phyloP scores from a whole-genome alignment of 2,888 invertebrate species.

The Penaeus monodon region DNA sequence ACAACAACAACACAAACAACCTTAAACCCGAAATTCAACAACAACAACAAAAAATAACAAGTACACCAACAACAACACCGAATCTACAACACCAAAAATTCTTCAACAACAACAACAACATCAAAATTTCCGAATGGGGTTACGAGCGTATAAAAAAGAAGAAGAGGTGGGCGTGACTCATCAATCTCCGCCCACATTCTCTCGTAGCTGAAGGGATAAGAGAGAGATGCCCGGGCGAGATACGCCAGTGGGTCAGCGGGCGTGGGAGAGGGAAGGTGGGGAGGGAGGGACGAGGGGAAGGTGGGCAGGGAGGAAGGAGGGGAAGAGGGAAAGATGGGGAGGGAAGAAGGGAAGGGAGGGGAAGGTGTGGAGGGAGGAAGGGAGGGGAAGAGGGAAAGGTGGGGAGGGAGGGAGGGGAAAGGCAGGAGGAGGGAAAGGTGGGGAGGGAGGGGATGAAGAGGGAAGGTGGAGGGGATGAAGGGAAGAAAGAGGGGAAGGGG shows the following conservation, averaged over 20 bases:
- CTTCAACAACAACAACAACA: too few relatives aligned
- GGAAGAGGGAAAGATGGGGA: neutral
- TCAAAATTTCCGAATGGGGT: neutral
- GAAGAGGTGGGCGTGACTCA: neutral
- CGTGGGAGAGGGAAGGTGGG: neutral
- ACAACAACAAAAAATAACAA: too few relatives aligned
- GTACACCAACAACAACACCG: too few relatives aligned
- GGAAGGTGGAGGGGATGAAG: constrained; percentile 2
- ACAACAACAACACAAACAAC: too few relatives aligned
- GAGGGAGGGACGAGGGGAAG: neutral
- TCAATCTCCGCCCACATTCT: constrained; percentile 8
- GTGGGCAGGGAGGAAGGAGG: neutral
- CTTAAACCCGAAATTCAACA: too few relatives aligned
- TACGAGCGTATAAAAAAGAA: neutral
- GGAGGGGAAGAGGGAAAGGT: neutral
- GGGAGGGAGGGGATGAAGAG: neutral
- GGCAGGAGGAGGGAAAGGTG: neutral
- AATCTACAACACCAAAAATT: too few relatives aligned
- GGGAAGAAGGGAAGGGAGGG: too few relatives aligned
- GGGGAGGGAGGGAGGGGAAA: neutral
- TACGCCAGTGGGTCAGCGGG: constrained; percentile 3
- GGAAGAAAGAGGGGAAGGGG: neutral
- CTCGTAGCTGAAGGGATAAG: constrained; percentile 10
- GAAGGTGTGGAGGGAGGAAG: neutral
- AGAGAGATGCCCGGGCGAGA: constrained; percentile 1